Conservation (phyloP, 2,113 vertebrate genomes). For the Struthio camelus region DNA sequence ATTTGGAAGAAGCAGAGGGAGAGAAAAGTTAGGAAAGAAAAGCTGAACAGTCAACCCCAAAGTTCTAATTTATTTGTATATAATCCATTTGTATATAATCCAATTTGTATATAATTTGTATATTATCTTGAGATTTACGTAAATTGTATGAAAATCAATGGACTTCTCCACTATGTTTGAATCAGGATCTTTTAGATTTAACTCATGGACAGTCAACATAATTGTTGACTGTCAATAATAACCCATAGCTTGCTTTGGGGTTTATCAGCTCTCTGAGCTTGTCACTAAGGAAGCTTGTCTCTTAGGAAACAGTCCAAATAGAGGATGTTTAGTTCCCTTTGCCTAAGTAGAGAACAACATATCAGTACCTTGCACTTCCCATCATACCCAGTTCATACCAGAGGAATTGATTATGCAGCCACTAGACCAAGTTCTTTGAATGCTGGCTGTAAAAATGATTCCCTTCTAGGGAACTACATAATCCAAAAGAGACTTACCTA, state of each 20-base stretch:
- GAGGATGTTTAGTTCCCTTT: not conserved
- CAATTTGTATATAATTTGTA: too few relatives aligned
- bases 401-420: not conserved
- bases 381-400: not conserved
- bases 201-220: not conserved
- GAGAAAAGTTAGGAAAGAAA: not conserved
- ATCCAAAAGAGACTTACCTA: not conserved
- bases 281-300: not conserved
- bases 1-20: not conserved
- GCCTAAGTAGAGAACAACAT: not conserved
- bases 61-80: not conserved
- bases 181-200: not conserved
- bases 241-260: not conserved
- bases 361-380: not conserved
- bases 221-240: not conserved
- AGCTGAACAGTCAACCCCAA: not conserved
- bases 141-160: not conserved
- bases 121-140: not conserved
- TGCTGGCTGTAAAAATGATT: not conserved
- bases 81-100: not conserved
- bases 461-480: not conserved
- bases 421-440: not conserved
- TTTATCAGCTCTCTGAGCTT: not conserved
- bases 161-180: not conserved
- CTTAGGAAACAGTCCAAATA: not conserved